Conservation (phyloP, 2,888 invertebrate species). For the Diaperis boleti region DNA sequence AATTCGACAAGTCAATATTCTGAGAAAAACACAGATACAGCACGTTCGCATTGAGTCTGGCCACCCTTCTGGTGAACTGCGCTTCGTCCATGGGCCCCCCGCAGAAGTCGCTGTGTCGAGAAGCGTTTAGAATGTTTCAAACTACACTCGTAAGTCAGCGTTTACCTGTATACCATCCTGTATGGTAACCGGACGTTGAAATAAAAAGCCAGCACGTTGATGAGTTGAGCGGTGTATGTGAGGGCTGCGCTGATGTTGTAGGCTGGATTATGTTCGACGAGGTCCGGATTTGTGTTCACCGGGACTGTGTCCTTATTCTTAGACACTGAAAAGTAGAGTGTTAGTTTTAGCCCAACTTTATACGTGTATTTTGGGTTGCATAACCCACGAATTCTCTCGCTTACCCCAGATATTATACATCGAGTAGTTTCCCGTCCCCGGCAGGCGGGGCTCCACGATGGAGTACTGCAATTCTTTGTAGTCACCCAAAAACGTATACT, state of each 20-base stretch:
- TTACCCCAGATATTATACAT: constrained; percentile 83
- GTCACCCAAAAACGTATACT: constrained; percentile 76
- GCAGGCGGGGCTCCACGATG: constrained; percentile 87
- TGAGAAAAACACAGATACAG: constrained; percentile 84
- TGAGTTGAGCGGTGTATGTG: constrained; percentile 87
- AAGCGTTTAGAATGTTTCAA: neutral
- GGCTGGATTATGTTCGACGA: constrained; percentile 75
- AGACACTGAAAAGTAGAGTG: constrained; percentile 64
- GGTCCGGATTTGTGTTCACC: constrained; percentile 68
- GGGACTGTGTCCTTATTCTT: constrained; percentile 69
- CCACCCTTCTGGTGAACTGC: constrained; percentile 81
- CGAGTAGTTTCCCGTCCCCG: constrained; percentile 86
- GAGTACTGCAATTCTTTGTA: constrained; percentile 78
- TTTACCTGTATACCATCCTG: constrained; percentile 75
- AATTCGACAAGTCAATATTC: constrained; percentile 73
- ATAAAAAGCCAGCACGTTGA: constrained; percentile 84
- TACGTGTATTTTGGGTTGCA: too few relatives aligned
- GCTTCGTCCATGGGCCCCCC: constrained; percentile 77
- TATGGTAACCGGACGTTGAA: constrained; percentile 86
- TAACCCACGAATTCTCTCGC: too few relatives aligned
- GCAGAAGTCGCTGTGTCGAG: constrained; percentile 82
- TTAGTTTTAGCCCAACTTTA: too few relatives aligned
- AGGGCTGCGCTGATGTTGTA: constrained; percentile 85
- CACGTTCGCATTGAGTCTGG: constrained; percentile 84
- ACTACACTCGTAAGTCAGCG: neutral